A percentile compares a stretch with the other conserved stretches of the same genome.
phyloP scores from a whole-genome alignment of 2,113 vertebrate genomes.

The Lipophrys pholis region DNA sequence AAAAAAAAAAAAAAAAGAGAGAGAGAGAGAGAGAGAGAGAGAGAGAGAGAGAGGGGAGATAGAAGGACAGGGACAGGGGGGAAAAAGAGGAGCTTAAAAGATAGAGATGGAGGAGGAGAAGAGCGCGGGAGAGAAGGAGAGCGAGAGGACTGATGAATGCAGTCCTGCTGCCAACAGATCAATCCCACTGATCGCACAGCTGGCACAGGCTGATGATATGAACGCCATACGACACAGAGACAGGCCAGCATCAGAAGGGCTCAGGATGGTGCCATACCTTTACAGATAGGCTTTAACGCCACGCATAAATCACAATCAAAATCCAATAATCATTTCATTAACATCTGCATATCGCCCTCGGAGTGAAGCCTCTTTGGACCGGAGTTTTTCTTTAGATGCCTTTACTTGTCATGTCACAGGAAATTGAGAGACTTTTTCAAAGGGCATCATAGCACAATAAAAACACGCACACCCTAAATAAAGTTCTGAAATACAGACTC shows the following conservation, averaged over 20 bases:
- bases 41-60: not conserved
- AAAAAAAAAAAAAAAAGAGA: slow-evolving; percentile 43
- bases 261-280: slow-evolving; percentile 68
- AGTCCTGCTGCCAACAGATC: slow-evolving; percentile 72
- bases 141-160: slow-evolving; percentile 59
- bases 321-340: slow-evolving; percentile 70
- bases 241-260: slow-evolving; percentile 55
- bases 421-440: too few species aligned
- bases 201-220: slow-evolving; percentile 72
- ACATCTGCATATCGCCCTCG: slow-evolving; percentile 52
- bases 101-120: slow-evolving; percentile 25
- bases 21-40: slow-evolving; percentile 45
- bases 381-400: not conserved
- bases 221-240: slow-evolving; percentile 71
- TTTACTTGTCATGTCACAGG: not conserved
- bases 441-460: too few species aligned
- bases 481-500: not conserved
- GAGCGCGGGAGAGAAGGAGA: slow-evolving; percentile 22
- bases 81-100: slow-evolving; percentile 3
- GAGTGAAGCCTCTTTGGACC: slow-evolving; percentile 14
- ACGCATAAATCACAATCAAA: slow-evolving; percentile 66
- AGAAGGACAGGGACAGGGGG: too few species aligned
- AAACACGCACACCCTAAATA: too few species aligned
- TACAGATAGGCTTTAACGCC: slow-evolving; percentile 62
- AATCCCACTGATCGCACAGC: slow-evolving; percentile 80